These are phyloP conservation scores for Pelodytes ibericus DNA, from an alignment of 2,797 vertebrate genomes.

Conservation along the genomic window DNA sequence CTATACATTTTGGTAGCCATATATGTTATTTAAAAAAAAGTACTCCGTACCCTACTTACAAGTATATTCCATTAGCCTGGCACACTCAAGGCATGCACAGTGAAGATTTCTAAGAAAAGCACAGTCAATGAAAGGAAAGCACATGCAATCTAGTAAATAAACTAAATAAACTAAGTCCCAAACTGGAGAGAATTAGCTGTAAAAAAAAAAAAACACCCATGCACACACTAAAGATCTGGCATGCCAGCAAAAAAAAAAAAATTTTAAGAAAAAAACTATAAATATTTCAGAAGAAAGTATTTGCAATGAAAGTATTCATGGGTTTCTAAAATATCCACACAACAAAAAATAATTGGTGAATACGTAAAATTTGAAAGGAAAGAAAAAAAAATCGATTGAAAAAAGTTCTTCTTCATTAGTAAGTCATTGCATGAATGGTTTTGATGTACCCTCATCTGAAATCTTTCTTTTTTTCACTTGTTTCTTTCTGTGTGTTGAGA, in stretches of 20 bases:
- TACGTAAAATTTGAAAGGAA: slow-evolving; percentile 3
- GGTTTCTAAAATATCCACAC: slow-evolving; percentile 10
- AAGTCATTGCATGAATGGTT: slow-evolving; percentile 40
- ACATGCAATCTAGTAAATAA: slow-evolving; percentile 24
- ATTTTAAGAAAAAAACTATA: slow-evolving; percentile 6
- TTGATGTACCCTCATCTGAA: slow-evolving; percentile 51
- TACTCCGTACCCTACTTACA: too few species aligned
- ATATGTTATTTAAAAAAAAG: too few species aligned
- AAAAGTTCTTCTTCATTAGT: background rate
- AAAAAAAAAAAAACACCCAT: slow-evolving; percentile 18
- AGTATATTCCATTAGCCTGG: too few species aligned
- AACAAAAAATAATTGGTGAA: slow-evolving; percentile 23
- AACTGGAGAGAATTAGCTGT: background rate
- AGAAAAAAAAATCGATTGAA: background rate
- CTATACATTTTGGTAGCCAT: too few species aligned
- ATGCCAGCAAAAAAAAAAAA: slow-evolving; percentile 47
- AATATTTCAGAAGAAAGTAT: slow-evolving; percentile 55
- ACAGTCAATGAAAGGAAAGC: background rate
- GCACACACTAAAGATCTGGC: slow-evolving; percentile 23
- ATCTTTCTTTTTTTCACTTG: slow-evolving; percentile 39
- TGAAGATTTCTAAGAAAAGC: slow-evolving; percentile 4
- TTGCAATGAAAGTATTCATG: slow-evolving; percentile 42
- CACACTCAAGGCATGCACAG: slow-evolving; percentile 12
- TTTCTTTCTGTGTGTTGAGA: slow-evolving; percentile 42
- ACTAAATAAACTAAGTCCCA: slow-evolving; percentile 3